Base-by-base conservation (phyloP, 2,797 vertebrate species). In the Oryzias sinensis region DNA sequence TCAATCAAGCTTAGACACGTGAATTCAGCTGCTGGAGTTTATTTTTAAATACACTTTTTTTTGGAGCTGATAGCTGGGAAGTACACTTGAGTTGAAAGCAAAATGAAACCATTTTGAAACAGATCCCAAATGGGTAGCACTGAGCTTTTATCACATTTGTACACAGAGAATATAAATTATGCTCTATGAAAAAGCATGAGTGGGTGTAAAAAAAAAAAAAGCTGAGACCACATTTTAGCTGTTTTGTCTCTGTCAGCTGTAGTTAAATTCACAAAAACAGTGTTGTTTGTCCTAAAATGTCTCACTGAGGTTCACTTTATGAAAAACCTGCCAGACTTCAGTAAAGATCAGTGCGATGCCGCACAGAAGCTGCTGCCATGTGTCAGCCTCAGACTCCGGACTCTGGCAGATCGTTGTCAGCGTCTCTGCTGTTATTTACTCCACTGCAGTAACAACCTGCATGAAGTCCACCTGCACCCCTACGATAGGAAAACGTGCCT, bases 1-100 rank as follows among this genome's bases (percentile, higher is more conserved):
- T 89, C 91, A 86, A 47, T 92, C 91, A 90, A 71, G 83, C 80
- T 89, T 82, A 80, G 68, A 77, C 82, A 83, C 82, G 71, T 78
- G 79, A 75, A 85, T 82, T 68, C 77, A 66, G 42, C 73, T 80
- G 73, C 82, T 79, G 51, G 43, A 86, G 69, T 82, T 74, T 68
- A 59, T 77, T 44, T 56, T 60, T 71, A 74, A 84, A 80, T 68
- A 64, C 62, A 55, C 50, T 77, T 78, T 76, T 76, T 18, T 65
- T 65, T 56, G 42, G 47, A 44, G 8, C 22, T 13, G 29, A 33
- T 11, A 33, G 3, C 29, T 33, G 29, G 29, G 29, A 33, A 33
- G 8, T 33, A 33, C 29, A 33, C 29, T 33, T 33, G 8, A 33
- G 29, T 11, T 33, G 9, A 33, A 33, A 33, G 29, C 2, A 33